Conservation (phyloP, 2,888 invertebrate genomes). For the Trissoscelio sp. region DNA sequence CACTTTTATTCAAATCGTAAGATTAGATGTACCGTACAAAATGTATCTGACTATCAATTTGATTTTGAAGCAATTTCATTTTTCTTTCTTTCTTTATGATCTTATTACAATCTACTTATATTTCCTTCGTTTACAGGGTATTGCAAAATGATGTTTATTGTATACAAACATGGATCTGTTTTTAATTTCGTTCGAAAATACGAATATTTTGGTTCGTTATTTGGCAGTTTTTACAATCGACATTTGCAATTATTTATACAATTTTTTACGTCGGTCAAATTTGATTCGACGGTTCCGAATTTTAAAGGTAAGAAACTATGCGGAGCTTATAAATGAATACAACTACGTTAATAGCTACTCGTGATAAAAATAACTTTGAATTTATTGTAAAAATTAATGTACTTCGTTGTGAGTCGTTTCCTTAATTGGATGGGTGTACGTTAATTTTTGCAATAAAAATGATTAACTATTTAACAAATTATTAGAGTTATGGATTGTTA, state of each 20-base stretch:
- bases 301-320: conserved; percentile 53
- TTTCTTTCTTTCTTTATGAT: conserved; percentile 24
- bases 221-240: conserved; percentile 52
- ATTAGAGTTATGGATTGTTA: conserved; percentile 44
- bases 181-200: conserved; percentile 61
- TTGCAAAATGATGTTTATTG: conserved; percentile 47
- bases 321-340: conserved; percentile 33
- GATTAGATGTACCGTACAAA: conserved; percentile 58
- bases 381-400: conserved; percentile 61
- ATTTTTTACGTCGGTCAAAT: conserved; percentile 29
- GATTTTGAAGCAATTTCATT: conserved; percentile 47
- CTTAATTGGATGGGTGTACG: conserved; percentile 19
- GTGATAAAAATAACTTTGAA: conserved; percentile 43
- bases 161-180: conserved; percentile 54
- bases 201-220: conserved; percentile 43
- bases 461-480: conserved; percentile 17
- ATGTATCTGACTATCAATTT: conserved; percentile 58
- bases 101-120: conserved; percentile 13
- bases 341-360: conserved; percentile 32
- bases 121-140: conserved; percentile 26
- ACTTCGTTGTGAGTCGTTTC: conserved; percentile 43
- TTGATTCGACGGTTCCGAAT: conserved; percentile 32
- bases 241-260: conserved; percentile 45
- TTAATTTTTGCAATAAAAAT: conserved; percentile 59
- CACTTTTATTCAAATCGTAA: conserved; percentile 51